Evolutionary conservation across 2,888 invertebrate species (phyloP).

Genomic region (Aphrophora alni): DNA sequence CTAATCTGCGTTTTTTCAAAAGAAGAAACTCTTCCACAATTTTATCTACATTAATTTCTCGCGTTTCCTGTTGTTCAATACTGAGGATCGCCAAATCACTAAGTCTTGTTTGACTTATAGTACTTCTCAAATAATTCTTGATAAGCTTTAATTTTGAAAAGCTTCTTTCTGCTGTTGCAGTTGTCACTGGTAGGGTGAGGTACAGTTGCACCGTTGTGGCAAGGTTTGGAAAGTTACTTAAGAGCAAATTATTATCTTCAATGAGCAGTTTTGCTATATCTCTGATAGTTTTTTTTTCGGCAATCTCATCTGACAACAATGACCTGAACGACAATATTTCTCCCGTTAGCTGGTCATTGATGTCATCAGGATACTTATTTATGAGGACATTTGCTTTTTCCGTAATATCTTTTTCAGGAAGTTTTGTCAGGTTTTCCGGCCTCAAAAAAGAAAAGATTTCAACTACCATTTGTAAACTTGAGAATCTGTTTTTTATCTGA

Average conservation of each 20-base stretch:
- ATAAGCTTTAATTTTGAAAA: too few relatives aligned
- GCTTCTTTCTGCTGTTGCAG: background rate
- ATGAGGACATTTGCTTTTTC: background rate
- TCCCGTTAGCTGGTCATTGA: conserved; percentile 7
- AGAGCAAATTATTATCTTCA: conserved; percentile 4
- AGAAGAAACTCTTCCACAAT: too few relatives aligned
- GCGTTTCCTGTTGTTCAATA: too few relatives aligned
- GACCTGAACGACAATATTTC: conserved; percentile 6
- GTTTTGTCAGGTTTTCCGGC: conserved; percentile 14
- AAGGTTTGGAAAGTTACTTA: background rate
- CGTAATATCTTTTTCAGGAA: background rate
- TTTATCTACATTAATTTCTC: too few relatives aligned
- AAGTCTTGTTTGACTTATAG: too few relatives aligned
- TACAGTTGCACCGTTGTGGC: conserved; percentile 19
- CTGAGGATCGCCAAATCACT: too few relatives aligned
- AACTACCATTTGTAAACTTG: conserved; percentile 9
- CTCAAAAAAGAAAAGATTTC: conserved; percentile 20
- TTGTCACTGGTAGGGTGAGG: conserved; percentile 4
- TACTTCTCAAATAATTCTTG: too few relatives aligned
- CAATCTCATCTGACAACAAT: background rate
- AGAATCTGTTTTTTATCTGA: conserved; percentile 12
- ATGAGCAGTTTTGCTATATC: conserved; percentile 7
- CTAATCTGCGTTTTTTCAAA: too few relatives aligned
- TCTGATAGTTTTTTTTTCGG: background rate
- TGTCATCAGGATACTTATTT: conserved; percentile 7